Conservation (phyloP, 2,113 vertebrate species). For the Eudorcas thomsonii region DNA sequence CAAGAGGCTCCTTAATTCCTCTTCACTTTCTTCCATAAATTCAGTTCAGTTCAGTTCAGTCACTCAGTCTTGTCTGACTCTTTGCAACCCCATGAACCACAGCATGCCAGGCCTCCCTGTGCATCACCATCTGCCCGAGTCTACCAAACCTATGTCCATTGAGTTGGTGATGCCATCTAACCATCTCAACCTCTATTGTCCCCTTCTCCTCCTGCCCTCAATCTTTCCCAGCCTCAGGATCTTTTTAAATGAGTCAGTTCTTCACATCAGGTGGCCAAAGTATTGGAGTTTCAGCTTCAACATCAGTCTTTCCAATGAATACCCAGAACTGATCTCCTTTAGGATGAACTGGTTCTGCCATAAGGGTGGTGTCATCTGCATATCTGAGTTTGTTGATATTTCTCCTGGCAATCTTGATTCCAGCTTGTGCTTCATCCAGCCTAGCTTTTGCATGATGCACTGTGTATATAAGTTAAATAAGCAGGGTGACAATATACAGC, state of each 20-base stretch:
- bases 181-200: neutral
- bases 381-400: neutral
- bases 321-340: neutral
- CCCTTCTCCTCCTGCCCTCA: neutral
- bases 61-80: fast-evolving
- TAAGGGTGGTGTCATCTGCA: neutral
- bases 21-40: neutral
- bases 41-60: no score
- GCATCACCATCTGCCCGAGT: neutral
- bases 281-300: neutral
- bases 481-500: neutral
- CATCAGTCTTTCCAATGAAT: neutral
- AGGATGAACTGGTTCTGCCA: neutral
- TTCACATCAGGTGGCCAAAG: neutral
- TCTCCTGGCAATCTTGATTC: neutral
- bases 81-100: no score
- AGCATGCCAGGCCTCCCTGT: no score
- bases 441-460: neutral
- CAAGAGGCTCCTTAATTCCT: neutral
- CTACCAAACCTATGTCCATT: neutral
- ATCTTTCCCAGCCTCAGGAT: neutral
- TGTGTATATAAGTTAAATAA: neutral
- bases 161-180: neutral
- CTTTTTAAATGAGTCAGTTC: neutral
- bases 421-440: neutral